Evolutionary conservation across 2,113 vertebrate species (phyloP).

Genomic region (Tragelaphus scriptus): DNA sequence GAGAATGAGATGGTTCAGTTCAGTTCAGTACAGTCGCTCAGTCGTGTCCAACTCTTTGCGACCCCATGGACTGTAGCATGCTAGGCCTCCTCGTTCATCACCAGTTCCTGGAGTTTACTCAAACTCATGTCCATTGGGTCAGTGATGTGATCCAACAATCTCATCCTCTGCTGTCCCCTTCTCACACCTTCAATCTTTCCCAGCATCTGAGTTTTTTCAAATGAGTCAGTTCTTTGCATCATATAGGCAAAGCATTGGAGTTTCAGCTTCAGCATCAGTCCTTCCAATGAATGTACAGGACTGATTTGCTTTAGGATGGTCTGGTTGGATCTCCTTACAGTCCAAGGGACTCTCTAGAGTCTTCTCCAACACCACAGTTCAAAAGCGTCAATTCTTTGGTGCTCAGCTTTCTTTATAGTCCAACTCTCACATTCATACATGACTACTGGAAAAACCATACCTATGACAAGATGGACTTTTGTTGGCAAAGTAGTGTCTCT

Average conservation of each 20-base stretch:
- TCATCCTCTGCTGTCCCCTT: not conserved
- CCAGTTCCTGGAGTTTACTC: not conserved
- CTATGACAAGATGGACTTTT: not conserved
- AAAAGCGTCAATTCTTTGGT: accelerated
- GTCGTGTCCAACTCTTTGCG: not conserved
- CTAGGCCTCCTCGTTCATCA: accelerated
- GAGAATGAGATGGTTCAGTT: not conserved
- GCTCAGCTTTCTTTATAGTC: not conserved
- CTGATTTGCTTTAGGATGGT: not conserved
- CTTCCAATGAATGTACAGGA: not conserved
- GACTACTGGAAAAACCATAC: not conserved
- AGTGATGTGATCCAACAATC: not conserved
- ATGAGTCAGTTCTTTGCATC: not conserved
- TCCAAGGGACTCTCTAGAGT: not conserved
- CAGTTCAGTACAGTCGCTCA: not conserved
- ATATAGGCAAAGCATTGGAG: not conserved
- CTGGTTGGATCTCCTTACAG: not conserved
- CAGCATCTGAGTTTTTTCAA: not conserved
- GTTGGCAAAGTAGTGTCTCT: not conserved
- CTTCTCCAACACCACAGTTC: not conserved
- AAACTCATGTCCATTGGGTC: not conserved
- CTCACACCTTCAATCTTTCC: not conserved
- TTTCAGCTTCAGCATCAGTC: not conserved
- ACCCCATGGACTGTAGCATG: not conserved
- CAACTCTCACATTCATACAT: not conserved